Base-by-base conservation (phyloP, 2,113 vertebrate genomes). In the Hemiprocne comata region DNA sequence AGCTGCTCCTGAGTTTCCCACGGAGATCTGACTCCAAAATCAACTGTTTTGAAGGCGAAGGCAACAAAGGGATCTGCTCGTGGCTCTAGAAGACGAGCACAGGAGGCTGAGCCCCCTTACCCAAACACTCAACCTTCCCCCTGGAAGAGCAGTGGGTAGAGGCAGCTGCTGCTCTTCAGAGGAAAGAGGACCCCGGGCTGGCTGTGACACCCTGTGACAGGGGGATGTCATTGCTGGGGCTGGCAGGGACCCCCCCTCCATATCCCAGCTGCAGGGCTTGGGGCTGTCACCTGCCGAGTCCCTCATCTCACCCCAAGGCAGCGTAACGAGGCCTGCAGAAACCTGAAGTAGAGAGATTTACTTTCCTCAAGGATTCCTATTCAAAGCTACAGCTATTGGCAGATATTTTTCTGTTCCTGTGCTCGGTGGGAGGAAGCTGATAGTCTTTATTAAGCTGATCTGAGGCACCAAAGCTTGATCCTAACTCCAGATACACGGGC, bases 371-470 rank as follows among this genome's bases (percentile, higher is more conserved):
- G 69, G 84, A 57, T 69, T 91, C 44, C 74, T 87, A n/a, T 82
- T 87, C 89, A 73, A 57, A 95, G 50, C 71, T 61, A 11, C 40
- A 75, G 66, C 70, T 75, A 78, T 61, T 84, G 86, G 42, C 65
- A 81, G 29, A 13, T 69, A 53, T 84, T 75, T 40, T 81, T 51
- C 74, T 93, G 36, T 82, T 73, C 70, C 89, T 79, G 6, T 2
- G 0, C 78, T 78, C 3, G 12, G 73, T 18, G 11, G 80, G 55
- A 92, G 89, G 93, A 91, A 95, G 77, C 62, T 61, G 57, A 77
- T 90, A 75, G 80, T 88, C 50, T 94, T 96, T 94, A 87, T 94
- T 79, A 78, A 89, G 57, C 73, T 82, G 89, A 94, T 94, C 58
- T 61, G 62, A 57, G 84, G 74, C 93, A 57, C 31, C 17, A 6